Conservation (phyloP, 2,888 invertebrate genomes). For the Apamea monoglypha region DNA sequence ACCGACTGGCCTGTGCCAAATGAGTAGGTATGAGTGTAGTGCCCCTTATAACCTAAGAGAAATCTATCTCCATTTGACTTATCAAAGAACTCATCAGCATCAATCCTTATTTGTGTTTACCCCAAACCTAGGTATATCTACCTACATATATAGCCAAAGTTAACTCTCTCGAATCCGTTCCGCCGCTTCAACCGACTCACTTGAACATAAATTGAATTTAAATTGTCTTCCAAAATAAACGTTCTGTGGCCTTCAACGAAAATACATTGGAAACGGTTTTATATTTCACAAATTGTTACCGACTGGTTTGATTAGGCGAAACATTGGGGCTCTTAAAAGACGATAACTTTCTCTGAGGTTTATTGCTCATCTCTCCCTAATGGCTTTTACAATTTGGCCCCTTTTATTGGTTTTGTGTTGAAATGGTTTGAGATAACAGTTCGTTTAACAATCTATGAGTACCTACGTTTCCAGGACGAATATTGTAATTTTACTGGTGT, state of each 20-base stretch:
- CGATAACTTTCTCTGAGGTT: slow-evolving; percentile 41
- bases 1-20: background rate
- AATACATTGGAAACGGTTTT: slow-evolving; percentile 40
- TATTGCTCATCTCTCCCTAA: slow-evolving; percentile 38
- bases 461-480: background rate
- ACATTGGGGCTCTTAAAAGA: slow-evolving; percentile 26
- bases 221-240: slow-evolving; percentile 43
- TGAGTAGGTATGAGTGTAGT: background rate
- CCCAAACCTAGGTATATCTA: background rate
- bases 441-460: background rate
- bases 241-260: slow-evolving; percentile 15
- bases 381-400: slow-evolving; percentile 43
- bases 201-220: slow-evolving; percentile 46
- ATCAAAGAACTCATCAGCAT: slow-evolving; percentile 19
- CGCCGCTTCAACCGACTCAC: background rate
- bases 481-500: background rate
- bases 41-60: background rate
- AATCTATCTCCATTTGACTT: slow-evolving; percentile 23
- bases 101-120: slow-evolving; percentile 25
- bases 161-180: slow-evolving; percentile 15
- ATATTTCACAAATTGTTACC: slow-evolving; percentile 35
- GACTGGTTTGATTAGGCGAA: slow-evolving; percentile 41
- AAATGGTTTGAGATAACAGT: slow-evolving; percentile 28
- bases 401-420: slow-evolving; percentile 43
- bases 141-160: slow-evolving; percentile 15